phyloP scores from a whole-genome alignment of 2,113 vertebrate genomes.

The Cichladusa arquata region DNA sequence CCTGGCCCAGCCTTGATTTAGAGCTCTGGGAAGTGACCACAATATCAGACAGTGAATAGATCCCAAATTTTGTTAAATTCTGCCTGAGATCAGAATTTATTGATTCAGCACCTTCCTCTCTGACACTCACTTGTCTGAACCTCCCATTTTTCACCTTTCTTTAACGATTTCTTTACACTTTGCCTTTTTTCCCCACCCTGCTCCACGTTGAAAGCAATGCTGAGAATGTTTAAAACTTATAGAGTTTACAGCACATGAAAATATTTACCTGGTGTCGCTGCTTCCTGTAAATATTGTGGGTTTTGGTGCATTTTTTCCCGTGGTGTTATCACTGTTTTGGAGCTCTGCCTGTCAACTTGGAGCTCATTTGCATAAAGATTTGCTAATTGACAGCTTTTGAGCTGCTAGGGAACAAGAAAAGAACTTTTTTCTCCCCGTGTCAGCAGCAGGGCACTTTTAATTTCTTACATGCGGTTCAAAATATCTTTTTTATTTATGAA shows the following conservation, averaged over 20 bases:
- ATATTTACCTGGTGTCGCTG: neutral
- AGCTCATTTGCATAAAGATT: neutral
- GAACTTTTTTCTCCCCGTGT: neutral
- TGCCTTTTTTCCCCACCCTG: neutral
- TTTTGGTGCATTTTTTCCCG: neutral
- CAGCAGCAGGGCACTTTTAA: neutral
- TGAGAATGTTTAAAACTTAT: neutral
- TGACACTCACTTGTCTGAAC: neutral
- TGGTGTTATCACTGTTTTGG: neutral
- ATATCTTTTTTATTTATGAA: neutral
- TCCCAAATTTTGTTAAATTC: neutral
- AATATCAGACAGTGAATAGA: neutral
- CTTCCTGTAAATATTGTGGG: neutral
- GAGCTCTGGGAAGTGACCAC: neutral
- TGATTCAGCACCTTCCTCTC: neutral
- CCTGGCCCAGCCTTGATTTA: neutral
- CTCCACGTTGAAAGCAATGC: neutral
- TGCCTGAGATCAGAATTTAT: neutral
- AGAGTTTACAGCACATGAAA: neutral
- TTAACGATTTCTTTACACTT: neutral
- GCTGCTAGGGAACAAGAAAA: neutral
- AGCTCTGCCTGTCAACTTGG: neutral
- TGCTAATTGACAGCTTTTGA: constrained; percentile 30
- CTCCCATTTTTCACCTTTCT: neutral
- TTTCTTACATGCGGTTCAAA: neutral